Evolutionary conservation across 2,888 invertebrate species (phyloP).

Genomic region (Hymenopus coronatus): DNA sequence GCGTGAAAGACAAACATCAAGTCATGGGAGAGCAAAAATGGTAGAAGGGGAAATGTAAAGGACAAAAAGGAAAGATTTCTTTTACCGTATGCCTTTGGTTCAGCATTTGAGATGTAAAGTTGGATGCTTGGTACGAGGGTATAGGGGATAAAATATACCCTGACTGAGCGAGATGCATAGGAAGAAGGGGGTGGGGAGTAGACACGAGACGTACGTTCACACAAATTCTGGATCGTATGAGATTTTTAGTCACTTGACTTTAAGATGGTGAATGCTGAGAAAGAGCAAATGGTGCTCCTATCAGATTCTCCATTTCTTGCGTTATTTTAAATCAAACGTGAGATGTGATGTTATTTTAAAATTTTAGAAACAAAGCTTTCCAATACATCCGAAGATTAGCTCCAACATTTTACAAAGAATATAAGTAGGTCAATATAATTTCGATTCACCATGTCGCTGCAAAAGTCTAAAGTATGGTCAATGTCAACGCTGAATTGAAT

Average conservation of each 20-base stretch:
- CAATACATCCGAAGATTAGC: no score
- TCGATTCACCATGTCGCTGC: no score
- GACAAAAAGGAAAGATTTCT: neutral
- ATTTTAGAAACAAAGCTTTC: neutral
- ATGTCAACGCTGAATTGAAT: no score
- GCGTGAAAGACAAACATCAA: neutral
- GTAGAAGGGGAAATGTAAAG: neutral
- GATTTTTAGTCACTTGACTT: conserved; percentile 8
- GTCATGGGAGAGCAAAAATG: neutral
- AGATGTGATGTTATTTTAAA: neutral
- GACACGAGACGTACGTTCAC: neutral
- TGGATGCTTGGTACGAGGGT: neutral
- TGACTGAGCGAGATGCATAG: neutral
- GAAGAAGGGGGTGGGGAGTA: neutral
- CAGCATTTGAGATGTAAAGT: conserved; percentile 17
- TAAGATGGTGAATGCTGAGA: neutral
- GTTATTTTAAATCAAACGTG: neutral
- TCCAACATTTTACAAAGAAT: no score
- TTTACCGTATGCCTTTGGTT: neutral
- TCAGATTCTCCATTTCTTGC: neutral
- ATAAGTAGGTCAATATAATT: no score
- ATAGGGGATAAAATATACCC: neutral
- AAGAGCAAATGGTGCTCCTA: neutral
- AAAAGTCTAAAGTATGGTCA: no score
- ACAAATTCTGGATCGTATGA: neutral